Conservation (phyloP, 2,797 vertebrate species). For the Diplodus sargus region DNA sequence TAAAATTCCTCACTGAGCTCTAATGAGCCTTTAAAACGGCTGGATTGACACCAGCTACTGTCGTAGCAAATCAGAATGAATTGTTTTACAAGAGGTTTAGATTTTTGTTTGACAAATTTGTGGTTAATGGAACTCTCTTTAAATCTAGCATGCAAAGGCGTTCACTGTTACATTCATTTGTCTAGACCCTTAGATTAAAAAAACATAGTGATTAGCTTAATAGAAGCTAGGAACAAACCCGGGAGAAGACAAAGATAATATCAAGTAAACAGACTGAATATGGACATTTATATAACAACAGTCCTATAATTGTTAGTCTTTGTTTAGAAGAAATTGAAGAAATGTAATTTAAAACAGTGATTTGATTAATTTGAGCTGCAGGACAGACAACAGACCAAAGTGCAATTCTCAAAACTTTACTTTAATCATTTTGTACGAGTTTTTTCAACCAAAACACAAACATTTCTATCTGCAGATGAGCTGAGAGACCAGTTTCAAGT, state of each 20-base stretch:
- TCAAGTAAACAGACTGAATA: background rate
- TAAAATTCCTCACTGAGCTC: background rate
- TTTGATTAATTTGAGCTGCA: background rate
- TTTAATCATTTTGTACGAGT: too few relatives aligned
- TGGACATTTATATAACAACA: background rate
- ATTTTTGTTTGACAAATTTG: background rate
- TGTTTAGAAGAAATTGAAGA: background rate
- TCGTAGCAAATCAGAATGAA: background rate
- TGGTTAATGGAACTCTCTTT: background rate
- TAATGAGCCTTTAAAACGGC: background rate
- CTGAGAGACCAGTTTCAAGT: background rate
- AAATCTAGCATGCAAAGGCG: background rate
- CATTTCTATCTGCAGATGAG: background rate
- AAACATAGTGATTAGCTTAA: too few relatives aligned
- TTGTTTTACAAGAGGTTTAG: background rate
- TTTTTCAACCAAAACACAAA: background rate
- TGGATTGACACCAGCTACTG: background rate
- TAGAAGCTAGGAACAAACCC: too few relatives aligned
- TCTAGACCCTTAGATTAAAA: background rate
- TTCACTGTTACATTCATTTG: background rate
- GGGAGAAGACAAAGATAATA: background rate
- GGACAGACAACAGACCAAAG: background rate
- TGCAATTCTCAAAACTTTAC: background rate
- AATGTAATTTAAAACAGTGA: background rate
- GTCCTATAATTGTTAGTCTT: rapidly evolving